phyloP scores from a whole-genome alignment of 64 coral and sea anemone species.

The Stylophora pistillata region DNA sequence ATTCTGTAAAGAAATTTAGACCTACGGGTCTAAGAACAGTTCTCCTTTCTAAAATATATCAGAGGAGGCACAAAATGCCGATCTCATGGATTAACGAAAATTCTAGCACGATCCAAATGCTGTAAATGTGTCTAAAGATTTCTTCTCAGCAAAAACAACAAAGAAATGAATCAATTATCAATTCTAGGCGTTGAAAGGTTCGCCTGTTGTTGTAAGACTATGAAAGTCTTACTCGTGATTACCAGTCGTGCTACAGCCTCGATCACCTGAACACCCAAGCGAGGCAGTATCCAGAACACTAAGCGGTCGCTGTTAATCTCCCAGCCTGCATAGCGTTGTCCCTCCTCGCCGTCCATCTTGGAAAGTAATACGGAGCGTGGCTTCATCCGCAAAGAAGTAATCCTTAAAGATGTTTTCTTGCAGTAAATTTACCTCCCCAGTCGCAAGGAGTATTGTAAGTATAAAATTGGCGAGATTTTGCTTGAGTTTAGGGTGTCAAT shows the following conservation, averaged over 20 bases:
- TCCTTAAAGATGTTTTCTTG: conserved; percentile 82
- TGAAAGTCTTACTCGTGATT: too few relatives aligned
- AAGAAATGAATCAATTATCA: background rate
- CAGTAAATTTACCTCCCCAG: conserved; percentile 86
- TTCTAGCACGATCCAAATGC: too few relatives aligned
- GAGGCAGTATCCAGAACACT: conserved; percentile 50
- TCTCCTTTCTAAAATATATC: too few relatives aligned
- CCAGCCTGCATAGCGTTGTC: conserved; percentile 50
- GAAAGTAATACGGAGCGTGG: conserved; percentile 56
- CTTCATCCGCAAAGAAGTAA: conserved; percentile 18
- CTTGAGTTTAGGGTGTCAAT: background rate
- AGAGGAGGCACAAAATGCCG: too few relatives aligned
- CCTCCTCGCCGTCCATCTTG: conserved; percentile 93
- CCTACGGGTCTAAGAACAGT: too few relatives aligned
- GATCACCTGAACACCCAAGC: background rate
- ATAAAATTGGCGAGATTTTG: background rate
- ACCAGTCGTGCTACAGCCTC: too few relatives aligned
- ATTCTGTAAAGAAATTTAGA: too few relatives aligned
- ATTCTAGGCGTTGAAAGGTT: background rate
- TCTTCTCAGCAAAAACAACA: background rate
- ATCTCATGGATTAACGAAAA: too few relatives aligned
- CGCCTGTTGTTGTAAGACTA: too few relatives aligned
- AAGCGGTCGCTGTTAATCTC: conserved; percentile 31
- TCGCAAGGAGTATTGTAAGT: conserved; percentile 88
- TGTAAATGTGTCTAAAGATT: too few relatives aligned